Evolutionary conservation across 2,113 vertebrate species (phyloP), one percentile per base, ranked within the genome.

Genomic region (Diadophis punctatus): DNA sequence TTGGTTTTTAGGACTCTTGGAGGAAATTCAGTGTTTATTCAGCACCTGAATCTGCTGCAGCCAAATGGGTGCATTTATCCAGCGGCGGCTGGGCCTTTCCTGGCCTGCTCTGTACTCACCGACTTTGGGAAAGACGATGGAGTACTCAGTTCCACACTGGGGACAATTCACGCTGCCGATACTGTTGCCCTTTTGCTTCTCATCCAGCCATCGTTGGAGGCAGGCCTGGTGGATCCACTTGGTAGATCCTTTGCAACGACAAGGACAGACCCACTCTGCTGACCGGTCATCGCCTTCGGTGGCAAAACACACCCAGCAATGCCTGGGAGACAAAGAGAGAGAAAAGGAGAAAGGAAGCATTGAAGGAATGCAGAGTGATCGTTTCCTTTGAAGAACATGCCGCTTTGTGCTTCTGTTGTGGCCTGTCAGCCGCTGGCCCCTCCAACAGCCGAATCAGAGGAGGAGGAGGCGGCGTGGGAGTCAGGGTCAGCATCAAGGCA

Each of bases 191-290:
- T 97, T 98, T 94, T 98, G 98, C 92, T 98, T 98, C 94, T 98
- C 97, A 1, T 98, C 98, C 25, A 98, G 95, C 98, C 98, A 98
- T 86, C 97, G 97, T 96, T 98, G 98, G 89, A 98, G 96, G 87
- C 98, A 98, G 1, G 96, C 89, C 96, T 98, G 98, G 93, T 98
- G 98, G 95, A 98, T 98, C 98, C 98, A 98, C 91, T 98, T 98
- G 0, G 97, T 98, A 93, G 97, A 98, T 60, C 98, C 98, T 93
- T 97, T 97, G 95, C 98, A 98, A 27, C 97, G 95, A 95, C 98
- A 98, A 7, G 98, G 98, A 39, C 97, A 98, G 68, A 98, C 97
- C 98, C 98, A 98, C 94, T 98, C 97, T 0, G 97, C 97, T 0
- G 90, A 89, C 0, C 89, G 96, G 95, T 98, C 98, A 9, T 98